Conservation (phyloP, 2,888 invertebrate species). For the Leucoptera coffeella region DNA sequence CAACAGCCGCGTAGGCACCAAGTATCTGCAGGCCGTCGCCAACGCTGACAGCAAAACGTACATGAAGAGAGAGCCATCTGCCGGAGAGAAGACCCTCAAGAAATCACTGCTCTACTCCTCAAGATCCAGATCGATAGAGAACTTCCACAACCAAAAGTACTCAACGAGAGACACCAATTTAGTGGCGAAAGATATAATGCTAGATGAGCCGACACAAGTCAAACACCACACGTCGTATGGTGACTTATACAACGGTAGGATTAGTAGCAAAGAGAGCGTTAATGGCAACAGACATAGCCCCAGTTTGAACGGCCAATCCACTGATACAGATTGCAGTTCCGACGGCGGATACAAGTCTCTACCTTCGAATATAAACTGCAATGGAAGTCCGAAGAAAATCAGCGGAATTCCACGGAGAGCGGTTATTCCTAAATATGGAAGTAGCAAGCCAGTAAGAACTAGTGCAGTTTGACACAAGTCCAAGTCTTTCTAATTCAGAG, state of each 20-base stretch:
- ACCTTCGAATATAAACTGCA: slow-evolving; percentile 44
- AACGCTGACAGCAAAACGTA: slow-evolving; percentile 22
- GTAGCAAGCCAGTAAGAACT: slow-evolving; percentile 37
- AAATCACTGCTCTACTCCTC: slow-evolving; percentile 21
- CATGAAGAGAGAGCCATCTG: slow-evolving; percentile 31
- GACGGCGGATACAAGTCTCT: slow-evolving; percentile 47
- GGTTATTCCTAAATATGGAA: slow-evolving; percentile 36
- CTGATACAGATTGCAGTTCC: slow-evolving; percentile 46
- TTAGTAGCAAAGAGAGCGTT: slow-evolving; percentile 36
- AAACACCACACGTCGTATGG: slow-evolving; percentile 45
- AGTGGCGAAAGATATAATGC: slow-evolving; percentile 17
- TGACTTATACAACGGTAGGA: slow-evolving; percentile 35
- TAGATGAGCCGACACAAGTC: slow-evolving; percentile 22
- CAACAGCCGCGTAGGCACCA: slow-evolving; percentile 41
- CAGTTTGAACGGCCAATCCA: slow-evolving; percentile 34
- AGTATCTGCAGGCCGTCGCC: slow-evolving; percentile 39
- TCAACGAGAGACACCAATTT: slow-evolving; percentile 17
- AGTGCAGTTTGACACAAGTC: slow-evolving; percentile 35
- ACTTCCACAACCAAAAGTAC: slow-evolving; percentile 30
- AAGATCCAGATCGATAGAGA: slow-evolving; percentile 44
- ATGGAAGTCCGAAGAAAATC: slow-evolving; percentile 15
- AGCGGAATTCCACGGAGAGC: slow-evolving; percentile 18
- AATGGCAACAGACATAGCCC: slow-evolving; percentile 36
- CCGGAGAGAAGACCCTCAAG: slow-evolving; percentile 26
- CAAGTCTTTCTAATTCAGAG: too few relatives aligned